Conservation (phyloP, 2,888 invertebrate species). For the Octonoba sinensis region DNA sequence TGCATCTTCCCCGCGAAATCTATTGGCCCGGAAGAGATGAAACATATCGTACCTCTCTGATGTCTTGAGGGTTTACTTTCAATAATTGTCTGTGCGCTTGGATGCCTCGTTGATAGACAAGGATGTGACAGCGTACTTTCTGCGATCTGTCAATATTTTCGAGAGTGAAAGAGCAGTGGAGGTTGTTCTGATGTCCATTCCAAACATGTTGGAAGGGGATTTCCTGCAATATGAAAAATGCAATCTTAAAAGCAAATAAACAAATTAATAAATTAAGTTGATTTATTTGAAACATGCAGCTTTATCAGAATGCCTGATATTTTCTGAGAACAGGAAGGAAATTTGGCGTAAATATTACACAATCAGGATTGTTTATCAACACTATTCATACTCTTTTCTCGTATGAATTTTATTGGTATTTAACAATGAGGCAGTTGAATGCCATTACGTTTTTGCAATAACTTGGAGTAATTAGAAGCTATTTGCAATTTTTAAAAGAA, state of each 20-base stretch:
- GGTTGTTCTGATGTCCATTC: constrained; percentile 78
- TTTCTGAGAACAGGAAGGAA: too few relatives aligned
- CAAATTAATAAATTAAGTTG: neutral
- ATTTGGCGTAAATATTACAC: too few relatives aligned
- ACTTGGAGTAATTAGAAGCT: too few relatives aligned
- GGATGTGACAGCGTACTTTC: constrained; percentile 79
- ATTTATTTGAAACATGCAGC: neutral
- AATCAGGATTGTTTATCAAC: too few relatives aligned
- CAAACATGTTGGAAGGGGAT: constrained; percentile 88
- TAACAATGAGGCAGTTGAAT: too few relatives aligned
- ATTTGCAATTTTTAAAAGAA: too few relatives aligned
- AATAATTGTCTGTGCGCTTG: constrained; percentile 77
- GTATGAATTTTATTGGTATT: too few relatives aligned
- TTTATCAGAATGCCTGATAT: too few relatives aligned
- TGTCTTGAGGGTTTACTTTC: constrained; percentile 70
- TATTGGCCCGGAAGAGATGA: too few relatives aligned
- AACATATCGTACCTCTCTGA: constrained; percentile 59
- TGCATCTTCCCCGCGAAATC: too few relatives aligned
- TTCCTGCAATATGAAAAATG: constrained; percentile 70
- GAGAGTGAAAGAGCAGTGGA: constrained; percentile 89
- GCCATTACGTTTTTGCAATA: too few relatives aligned
- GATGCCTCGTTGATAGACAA: constrained; percentile 82
- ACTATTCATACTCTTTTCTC: too few relatives aligned
- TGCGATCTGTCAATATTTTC: constrained; percentile 79
- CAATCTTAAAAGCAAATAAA: neutral